These are phyloP conservation scores for Oasisia sp. DNA, from an alignment of 2,888 invertebrate species.

Conservation along the genomic window DNA sequence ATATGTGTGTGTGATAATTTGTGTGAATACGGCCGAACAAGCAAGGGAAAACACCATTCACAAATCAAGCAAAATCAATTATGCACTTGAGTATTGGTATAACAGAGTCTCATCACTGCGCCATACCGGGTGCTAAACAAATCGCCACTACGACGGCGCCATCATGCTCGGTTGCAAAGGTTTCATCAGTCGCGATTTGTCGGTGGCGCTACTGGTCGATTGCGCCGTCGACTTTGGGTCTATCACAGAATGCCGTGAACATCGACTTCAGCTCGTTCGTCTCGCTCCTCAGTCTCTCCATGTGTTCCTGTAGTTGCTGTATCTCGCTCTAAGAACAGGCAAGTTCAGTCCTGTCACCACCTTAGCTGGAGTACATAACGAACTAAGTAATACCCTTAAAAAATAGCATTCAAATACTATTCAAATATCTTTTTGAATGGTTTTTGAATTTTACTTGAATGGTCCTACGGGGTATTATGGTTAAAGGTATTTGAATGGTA, in stretches of 20 bases:
- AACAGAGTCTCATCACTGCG: background rate
- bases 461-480: no score
- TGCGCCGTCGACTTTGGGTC: background rate
- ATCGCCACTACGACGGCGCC: background rate
- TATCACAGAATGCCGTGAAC: background rate
- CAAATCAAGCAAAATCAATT: background rate
- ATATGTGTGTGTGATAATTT: no score
- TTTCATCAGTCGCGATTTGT: background rate
- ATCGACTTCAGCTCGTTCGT: slow-evolving; percentile 46
- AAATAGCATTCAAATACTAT: no score
- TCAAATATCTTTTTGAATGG: no score
- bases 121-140: background rate
- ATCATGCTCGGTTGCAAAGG: background rate
- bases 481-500: no score
- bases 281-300: slow-evolving; percentile 52
- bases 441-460: no score
- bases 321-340: slow-evolving; percentile 52
- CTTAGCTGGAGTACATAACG: no score
- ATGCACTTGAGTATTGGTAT: background rate
- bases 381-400: no score
- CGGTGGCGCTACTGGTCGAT: background rate
- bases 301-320: slow-evolving; percentile 54
- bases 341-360: no score
- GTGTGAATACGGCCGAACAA: no score
- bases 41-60: no score